Conservation (phyloP, 2,797 vertebrate genomes). For the Podargus strigoides region DNA sequence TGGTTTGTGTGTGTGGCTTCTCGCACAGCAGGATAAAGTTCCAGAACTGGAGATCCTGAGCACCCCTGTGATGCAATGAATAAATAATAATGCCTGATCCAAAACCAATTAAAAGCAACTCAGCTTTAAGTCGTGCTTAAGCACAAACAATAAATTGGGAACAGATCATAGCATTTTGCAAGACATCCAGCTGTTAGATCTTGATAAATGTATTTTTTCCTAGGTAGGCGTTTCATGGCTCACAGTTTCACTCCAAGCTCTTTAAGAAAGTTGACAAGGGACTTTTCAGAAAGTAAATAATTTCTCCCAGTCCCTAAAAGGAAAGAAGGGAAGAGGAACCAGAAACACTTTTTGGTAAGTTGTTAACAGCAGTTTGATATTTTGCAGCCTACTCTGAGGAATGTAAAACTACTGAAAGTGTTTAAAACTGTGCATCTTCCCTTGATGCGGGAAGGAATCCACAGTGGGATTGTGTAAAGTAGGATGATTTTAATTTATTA, state of each 20-base stretch:
- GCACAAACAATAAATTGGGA: background rate
- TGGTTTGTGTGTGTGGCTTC: background rate
- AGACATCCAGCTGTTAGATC: background rate
- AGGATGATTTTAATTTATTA: background rate
- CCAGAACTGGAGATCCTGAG: background rate
- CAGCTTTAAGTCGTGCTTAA: background rate
- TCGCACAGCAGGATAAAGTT: background rate
- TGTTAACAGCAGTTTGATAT: background rate
- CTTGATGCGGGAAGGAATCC: background rate
- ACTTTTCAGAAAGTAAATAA: background rate
- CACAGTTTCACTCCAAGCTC: background rate
- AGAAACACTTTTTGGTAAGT: background rate
- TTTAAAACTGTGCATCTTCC: background rate
- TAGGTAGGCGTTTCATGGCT: background rate
- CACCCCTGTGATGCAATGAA: background rate
- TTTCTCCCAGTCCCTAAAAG: background rate
- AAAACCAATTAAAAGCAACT: slow-evolving; percentile 25
- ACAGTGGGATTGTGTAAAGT: background rate
- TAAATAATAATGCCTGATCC: background rate
- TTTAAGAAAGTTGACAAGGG: background rate
- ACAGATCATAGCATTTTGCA: background rate
- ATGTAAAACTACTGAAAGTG: background rate
- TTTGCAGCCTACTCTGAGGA: background rate
- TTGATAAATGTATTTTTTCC: background rate
- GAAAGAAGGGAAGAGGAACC: background rate